Base-by-base conservation (phyloP, 1,140 invertebrate species). In the Diorhabda carinulata region DNA sequence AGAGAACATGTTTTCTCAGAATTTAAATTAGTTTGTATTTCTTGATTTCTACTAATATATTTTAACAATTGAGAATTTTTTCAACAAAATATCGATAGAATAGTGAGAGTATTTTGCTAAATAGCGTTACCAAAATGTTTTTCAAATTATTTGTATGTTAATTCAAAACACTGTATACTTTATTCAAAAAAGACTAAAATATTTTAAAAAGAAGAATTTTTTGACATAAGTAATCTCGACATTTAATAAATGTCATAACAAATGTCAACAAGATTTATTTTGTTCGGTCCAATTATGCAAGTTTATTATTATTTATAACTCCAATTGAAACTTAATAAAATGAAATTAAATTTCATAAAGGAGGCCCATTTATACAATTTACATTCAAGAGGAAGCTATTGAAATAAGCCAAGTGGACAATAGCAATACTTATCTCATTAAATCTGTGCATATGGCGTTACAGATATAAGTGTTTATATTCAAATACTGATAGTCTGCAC, bases 291-390 rank as follows among this genome's bases (percentile, higher is more conserved):
- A 25, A 65, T 57, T 65, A 65, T 65, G 64, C 64, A 65, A 65
- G 64, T 56, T 65, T 57, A 57, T 68, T 68, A 68, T 70, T 73
- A 70, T 73, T 68, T 63, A 67, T 61, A 66, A 68, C 57, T 56
- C 52, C 64, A 70, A 73, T 70, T 73, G 69, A 58, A 56, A 43
- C 10, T 47, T 73, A 66, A 71, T 69, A 68, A 69, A 71, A 69
- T 66, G 58, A 68, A 66, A 43, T 42, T 69, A 60, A 61, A 65
- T 52, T 45, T 25, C 41, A 60, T 59, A 45, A 59, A 67, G 6
- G 8, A n/a, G 43, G 5, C 45, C 43, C 65, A 59, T 7, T 64
- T 64, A 64, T 56, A 25, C 10, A 25, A n/a, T 56, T 64, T 64
- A 42, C 56, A 3, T 64, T 57, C 61, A 62, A n/a, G 47, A 52